Conservation (phyloP, 1,140 invertebrate genomes). For the Penaeus vannamei region DNA sequence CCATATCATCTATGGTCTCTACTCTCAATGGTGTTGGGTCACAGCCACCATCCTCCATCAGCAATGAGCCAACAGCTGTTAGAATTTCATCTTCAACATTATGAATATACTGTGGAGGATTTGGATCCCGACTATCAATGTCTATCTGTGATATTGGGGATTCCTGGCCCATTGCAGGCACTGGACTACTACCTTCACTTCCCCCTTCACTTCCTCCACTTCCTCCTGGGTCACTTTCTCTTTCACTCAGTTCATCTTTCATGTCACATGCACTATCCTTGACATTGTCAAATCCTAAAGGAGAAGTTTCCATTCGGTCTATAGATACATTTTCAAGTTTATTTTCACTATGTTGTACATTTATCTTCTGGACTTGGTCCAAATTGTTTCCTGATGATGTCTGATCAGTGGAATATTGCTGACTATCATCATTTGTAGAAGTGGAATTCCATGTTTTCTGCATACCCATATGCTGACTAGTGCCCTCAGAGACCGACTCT, state of each 20-base stretch:
- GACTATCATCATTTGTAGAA: background rate
- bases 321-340: background rate
- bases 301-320: background rate
- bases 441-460: background rate
- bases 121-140: constrained; percentile 21
- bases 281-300: constrained; percentile 21
- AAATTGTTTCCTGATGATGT: too few species aligned
- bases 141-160: constrained; percentile 33
- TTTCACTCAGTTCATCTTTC: constrained; percentile 21
- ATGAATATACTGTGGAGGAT: constrained; percentile 3
- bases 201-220: constrained; percentile 36
- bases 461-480: background rate
- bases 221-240: constrained; percentile 38
- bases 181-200: constrained; percentile 46
- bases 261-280: constrained; percentile 38
- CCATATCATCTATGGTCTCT: background rate
- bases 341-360: constrained; percentile 5
- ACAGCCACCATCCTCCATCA: background rate
- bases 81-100: background rate
- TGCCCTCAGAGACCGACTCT: constrained; percentile 50
- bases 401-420: too few species aligned
- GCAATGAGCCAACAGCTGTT: constrained; percentile 2
- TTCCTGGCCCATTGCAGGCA: constrained; percentile 39
- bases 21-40: background rate
- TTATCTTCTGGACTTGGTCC: background rate